Evolutionary conservation across 2,797 vertebrate genomes (phyloP).

Genomic region (Fratercula arctica): DNA sequence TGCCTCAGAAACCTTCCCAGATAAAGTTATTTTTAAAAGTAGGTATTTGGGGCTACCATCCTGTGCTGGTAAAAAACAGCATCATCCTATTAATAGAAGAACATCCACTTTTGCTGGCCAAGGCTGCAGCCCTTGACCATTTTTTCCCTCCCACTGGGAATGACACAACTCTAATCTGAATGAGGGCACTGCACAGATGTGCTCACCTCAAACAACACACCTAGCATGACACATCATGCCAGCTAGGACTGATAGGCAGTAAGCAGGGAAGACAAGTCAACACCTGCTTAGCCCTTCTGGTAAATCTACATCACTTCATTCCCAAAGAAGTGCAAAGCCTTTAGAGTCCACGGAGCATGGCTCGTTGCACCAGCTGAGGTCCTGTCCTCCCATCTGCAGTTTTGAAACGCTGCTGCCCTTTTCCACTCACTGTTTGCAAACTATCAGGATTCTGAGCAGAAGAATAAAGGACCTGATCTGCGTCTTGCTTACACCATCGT

Average conservation of each 20-base stretch:
- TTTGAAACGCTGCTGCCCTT: neutral
- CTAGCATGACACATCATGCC: neutral
- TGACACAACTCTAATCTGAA: neutral
- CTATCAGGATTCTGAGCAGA: neutral
- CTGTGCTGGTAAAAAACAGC: neutral
- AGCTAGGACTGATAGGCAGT: neutral
- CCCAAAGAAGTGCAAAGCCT: neutral
- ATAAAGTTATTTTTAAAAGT: neutral
- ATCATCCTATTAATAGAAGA: neutral
- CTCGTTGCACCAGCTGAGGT: neutral
- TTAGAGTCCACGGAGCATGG: neutral
- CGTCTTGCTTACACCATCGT: neutral
- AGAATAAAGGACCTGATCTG: neutral
- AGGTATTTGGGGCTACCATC: neutral
- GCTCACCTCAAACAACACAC: neutral
- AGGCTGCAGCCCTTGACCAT: neutral
- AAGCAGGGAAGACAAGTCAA: neutral
- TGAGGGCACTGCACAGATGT: neutral
- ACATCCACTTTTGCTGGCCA: neutral
- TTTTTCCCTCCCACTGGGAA: neutral
- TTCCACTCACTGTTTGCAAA: neutral
- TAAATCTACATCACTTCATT: neutral
- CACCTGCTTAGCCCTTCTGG: neutral
- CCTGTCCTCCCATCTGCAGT: neutral
- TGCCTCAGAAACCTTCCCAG: neutral